Evolutionary conservation across 2,113 vertebrate species (phyloP).

Genomic region (Sebastes schlegelii): DNA sequence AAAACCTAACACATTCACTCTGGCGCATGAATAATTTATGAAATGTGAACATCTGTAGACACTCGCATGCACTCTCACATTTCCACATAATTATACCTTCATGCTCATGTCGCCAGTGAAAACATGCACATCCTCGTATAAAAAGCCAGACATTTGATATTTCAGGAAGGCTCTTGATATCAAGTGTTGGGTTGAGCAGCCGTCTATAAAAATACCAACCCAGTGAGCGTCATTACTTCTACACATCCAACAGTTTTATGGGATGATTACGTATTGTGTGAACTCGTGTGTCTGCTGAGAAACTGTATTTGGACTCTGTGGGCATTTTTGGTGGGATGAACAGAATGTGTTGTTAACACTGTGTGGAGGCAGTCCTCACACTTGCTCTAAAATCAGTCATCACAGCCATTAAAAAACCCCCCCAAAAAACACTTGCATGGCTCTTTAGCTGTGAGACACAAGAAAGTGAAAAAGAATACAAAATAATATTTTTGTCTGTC

Average conservation of each 20-base stretch:
- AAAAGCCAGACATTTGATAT: background rate
- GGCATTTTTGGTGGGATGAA: slow-evolving; percentile 51
- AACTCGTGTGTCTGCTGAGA: slow-evolving; percentile 24
- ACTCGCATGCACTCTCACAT: slow-evolving; percentile 14
- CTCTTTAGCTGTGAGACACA: slow-evolving; percentile 31
- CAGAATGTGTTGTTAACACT: slow-evolving; percentile 72
- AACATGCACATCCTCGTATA: background rate
- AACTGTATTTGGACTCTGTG: slow-evolving; percentile 43
- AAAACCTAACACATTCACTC: slow-evolving; percentile 27
- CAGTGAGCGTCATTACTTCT: background rate
- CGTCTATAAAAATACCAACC: background rate
- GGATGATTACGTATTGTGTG: background rate
- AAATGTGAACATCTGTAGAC: slow-evolving; percentile 27
- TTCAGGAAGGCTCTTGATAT: background rate
- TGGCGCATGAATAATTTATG: slow-evolving; percentile 45
- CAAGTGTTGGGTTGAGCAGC: background rate
- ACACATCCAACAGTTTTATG: background rate
- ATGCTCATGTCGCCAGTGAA: slow-evolving; percentile 1
- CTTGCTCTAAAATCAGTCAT: slow-evolving; percentile 63
- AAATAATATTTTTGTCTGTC: slow-evolving; percentile 33
- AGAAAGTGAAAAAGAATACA: slow-evolving; percentile 13
- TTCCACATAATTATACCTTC: slow-evolving; percentile 30
- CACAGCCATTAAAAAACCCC: slow-evolving; percentile 42
- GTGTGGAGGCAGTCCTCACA: slow-evolving; percentile 72
- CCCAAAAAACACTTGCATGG: slow-evolving; percentile 37